These are phyloP conservation scores for Ridgeia piscesae DNA, from an alignment of 1,140 invertebrate genomes.

Conservation along the genomic window DNA sequence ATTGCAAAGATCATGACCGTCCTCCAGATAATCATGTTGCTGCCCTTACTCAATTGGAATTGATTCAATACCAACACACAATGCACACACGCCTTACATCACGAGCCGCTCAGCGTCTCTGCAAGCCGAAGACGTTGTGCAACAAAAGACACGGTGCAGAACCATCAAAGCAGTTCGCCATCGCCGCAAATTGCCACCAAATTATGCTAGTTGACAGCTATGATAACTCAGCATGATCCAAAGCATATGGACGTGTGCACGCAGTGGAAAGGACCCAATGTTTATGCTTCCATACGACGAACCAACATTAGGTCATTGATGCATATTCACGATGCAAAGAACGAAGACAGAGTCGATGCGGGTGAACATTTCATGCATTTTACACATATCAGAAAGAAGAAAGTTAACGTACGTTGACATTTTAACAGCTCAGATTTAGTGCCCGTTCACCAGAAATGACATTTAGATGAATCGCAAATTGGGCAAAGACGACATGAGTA, in stretches of 20 bases:
- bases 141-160: neutral
- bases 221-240: neutral
- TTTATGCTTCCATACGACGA: neutral
- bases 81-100: neutral
- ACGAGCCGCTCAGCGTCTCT: neutral
- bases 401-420: neutral
- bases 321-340: neutral
- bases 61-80: neutral
- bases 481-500: neutral
- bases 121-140: neutral
- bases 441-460: neutral
- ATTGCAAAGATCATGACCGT: neutral
- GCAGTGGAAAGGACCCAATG: neutral
- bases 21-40: neutral
- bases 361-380: neutral
- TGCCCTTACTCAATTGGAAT: neutral
- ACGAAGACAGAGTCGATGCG: neutral
- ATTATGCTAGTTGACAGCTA: neutral
- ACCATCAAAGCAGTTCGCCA: neutral
- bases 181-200: neutral
- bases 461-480: neutral
- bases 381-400: neutral
- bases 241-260: neutral
- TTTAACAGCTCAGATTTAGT: neutral
- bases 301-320: neutral